These are phyloP conservation scores for Gymnobelideus leadbeateri DNA, from an alignment of 2,113 vertebrate species.

Conservation along the genomic window DNA sequence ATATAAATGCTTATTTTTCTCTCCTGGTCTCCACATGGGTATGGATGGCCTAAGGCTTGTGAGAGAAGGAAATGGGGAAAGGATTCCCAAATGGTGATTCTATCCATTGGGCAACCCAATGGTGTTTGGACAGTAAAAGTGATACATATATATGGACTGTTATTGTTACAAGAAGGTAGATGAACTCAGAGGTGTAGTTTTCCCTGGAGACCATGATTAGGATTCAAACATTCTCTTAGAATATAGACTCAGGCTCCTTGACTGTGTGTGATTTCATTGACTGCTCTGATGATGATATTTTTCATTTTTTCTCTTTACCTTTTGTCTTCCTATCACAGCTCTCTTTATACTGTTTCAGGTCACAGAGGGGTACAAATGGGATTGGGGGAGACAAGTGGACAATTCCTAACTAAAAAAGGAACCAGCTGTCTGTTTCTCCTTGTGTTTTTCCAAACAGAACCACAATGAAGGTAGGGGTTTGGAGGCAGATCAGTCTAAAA, in stretches of 20 bases:
- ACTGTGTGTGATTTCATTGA: background rate
- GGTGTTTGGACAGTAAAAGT: background rate
- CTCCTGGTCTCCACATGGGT: too few species aligned
- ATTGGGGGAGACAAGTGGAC: background rate
- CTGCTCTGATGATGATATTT: background rate
- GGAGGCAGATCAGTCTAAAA: background rate
- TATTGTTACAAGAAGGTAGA: background rate
- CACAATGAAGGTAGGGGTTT: background rate
- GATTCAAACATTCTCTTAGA: conserved; percentile 16
- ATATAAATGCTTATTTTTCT: too few species aligned
- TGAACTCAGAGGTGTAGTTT: background rate
- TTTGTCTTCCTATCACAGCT: background rate
- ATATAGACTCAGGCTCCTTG: background rate
- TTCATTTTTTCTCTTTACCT: background rate
- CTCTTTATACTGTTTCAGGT: background rate
- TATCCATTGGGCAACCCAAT: background rate
- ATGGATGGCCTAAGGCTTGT: background rate
- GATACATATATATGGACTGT: background rate
- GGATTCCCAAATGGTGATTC: background rate
- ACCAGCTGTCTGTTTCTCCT: background rate
- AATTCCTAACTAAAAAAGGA: background rate
- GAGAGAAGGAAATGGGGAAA: background rate
- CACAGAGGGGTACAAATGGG: background rate
- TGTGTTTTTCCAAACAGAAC: background rate
- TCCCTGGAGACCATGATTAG: background rate